These are phyloP conservation scores for Drosophila jambulina DNA, from an alignment of 1,140 invertebrate species.

Conservation along the genomic window DNA sequence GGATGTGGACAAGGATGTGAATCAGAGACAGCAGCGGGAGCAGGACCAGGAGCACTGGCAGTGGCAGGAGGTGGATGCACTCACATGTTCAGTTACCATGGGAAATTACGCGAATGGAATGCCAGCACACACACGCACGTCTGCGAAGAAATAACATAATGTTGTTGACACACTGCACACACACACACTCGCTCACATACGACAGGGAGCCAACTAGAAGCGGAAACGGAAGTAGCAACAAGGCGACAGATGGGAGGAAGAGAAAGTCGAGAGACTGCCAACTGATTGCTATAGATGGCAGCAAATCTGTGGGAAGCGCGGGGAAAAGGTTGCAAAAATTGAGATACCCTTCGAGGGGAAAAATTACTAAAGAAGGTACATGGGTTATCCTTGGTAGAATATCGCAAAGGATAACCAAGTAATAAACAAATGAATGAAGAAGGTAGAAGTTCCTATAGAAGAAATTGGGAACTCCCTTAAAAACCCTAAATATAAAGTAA, in stretches of 20 bases:
- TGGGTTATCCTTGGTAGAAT: background rate
- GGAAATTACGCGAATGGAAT: slow-evolving; percentile 82
- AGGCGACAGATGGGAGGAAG: slow-evolving; percentile 59
- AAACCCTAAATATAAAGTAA: background rate
- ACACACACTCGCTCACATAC: slow-evolving; percentile 1
- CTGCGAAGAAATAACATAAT: slow-evolving; percentile 62
- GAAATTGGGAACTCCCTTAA: background rate
- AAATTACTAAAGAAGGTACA: background rate
- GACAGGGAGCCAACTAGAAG: slow-evolving; percentile 63
- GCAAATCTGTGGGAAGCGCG: background rate
- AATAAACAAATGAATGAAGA: background rate
- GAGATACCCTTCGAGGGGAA: slow-evolving; percentile 1
- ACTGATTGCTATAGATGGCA: slow-evolving; percentile 67
- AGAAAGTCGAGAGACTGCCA: slow-evolving; percentile 32
- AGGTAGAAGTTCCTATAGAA: background rate
- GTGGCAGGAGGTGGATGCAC: slow-evolving; percentile 45
- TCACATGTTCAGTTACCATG: slow-evolving; percentile 71
- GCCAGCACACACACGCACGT: slow-evolving; percentile 33
- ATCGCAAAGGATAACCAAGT: background rate
- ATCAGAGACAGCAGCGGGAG: background rate
- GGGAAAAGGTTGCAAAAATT: background rate
- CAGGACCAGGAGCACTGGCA: background rate
- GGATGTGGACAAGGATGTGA: slow-evolving; percentile 8
- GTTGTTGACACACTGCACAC: slow-evolving; percentile 71
- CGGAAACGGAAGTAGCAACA: slow-evolving; percentile 76